Base-by-base conservation (phyloP, 2,888 invertebrate species). In the Drymonia ruficornis region DNA sequence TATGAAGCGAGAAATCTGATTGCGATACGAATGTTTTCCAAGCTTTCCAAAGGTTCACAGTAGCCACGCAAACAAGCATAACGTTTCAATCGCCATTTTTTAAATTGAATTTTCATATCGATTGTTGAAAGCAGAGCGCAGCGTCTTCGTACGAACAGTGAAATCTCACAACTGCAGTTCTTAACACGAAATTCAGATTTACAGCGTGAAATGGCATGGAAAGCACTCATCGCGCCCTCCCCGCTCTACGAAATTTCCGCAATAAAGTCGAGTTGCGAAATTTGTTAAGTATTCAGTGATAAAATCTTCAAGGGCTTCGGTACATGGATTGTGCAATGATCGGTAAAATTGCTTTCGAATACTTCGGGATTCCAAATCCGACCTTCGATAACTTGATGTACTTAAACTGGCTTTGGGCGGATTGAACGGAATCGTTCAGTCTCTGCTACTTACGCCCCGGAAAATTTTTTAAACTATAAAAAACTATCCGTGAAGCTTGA, bases 131-230 rank as follows among this genome's bases (percentile, higher is more conserved):
- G 36, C 36, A 43, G 15, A 38, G 0, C 49, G 8, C 29, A 45
- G 1, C 34, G 49, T 36, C 44, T 13, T 44, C 16, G 11, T 44
- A 19, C 18, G 6, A 23, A 11, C 3, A 23, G 13, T 3, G 13
- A 23, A n/a, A n/a, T n/a, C n/a, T n/a, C n/a, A n/a, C n/a, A n/a
- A 45, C 44, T 65, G 66, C 56, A 63, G 54, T 70, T 74, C 72
- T 69, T 63, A 63, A 63, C 63, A 50, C 46, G 60, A 73, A 71
- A 67, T 71, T 71, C 65, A 72, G 62, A 75, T 74, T 76, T 76
- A 72, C 65, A 61, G 62, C 64, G 67, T 71, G 70, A 78, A 78
- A 79, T 79, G 76, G 73, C 52, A 59, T 53, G 71, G 70, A 76
- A 81, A 76, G 65, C 67, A 70, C 69, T 67, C 63, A 62, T 66